Base-by-base conservation (phyloP, 2,113 vertebrate genomes). In the Triplophysa tibetana region DNA sequence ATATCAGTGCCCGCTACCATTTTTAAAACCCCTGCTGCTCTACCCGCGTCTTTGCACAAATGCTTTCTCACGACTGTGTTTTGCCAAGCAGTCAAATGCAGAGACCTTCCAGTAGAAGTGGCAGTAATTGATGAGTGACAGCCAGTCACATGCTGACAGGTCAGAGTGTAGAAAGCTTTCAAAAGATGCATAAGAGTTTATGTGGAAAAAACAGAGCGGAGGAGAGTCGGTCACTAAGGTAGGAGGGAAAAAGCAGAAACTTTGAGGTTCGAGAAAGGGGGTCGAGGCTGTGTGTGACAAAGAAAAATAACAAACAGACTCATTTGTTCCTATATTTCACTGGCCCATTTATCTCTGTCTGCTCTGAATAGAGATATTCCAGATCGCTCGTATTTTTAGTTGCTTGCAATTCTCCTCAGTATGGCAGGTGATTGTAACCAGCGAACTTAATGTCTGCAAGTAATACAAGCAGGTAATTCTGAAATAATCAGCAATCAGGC, bases 81-180 rank as follows among this genome's bases (percentile, higher is more conserved):
- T 78, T 65, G 72, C 83, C 79, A 84, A 66, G 60, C 74, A 89
- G 88, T 84, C 73, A 60, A 62, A 58, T 77, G 61, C 66, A 76
- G 41, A 69, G 80, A 82, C 64, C 70, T 78, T 70, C 67, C 77
- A 82, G 79, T 63, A 85, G 82, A 68, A 75, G 68, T 81, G 79
- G 62, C 77, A 74, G 84, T 89, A 89, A 90, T 87, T 33, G 80
- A 85, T 84, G 84, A 89, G 89, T 88, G 85, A 89, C 87, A 90
- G 83, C 86, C 86, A 85, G 86, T 86, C 86, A 83, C 84, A 41
- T 79, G 84, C 65, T 64, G 64, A 84, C 84, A 84, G 78, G 87
- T 88, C 86, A 85, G 77, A 84, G 78, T 83, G 70, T 79, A 87
- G 13, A 69, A 16, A 65, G 72, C 38, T 70, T 79, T 68, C 24